phyloP scores from a whole-genome alignment of 2,113 vertebrate genomes.

The Aramus guarauna region DNA sequence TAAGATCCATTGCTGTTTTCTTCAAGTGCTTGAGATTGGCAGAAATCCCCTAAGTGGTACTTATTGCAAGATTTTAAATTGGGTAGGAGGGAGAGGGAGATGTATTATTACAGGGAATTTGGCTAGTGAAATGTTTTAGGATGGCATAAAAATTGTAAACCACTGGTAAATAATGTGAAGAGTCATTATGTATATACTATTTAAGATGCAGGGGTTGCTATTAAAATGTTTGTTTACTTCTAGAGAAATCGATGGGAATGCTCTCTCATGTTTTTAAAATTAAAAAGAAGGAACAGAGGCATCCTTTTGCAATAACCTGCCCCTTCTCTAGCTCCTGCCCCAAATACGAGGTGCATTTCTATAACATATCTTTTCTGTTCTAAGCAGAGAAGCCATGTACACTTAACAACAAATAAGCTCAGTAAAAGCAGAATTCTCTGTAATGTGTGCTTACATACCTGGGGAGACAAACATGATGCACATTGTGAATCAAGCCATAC shows the following conservation, averaged over 20 bases:
- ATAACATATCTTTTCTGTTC: not conserved
- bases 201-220: not conserved
- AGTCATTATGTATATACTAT: not conserved
- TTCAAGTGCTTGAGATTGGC: not conserved
- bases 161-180: not conserved
- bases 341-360: not conserved
- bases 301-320: not conserved
- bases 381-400: not conserved
- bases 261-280: not conserved
- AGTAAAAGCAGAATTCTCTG: not conserved
- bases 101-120: not conserved
- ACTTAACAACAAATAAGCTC: not conserved
- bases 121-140: not conserved
- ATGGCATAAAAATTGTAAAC: not conserved
- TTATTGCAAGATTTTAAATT: fast-evolving
- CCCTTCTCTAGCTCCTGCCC: not conserved
- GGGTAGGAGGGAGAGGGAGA: not conserved
- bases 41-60: not conserved
- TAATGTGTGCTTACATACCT: not conserved
- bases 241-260: not conserved
- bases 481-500: not conserved
- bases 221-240: not conserved
- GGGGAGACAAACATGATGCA: not conserved
- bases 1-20: not conserved
- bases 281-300: not conserved